These are phyloP conservation scores for Apantesis nais DNA, from an alignment of 2,888 invertebrate genomes.

Conservation along the genomic window DNA sequence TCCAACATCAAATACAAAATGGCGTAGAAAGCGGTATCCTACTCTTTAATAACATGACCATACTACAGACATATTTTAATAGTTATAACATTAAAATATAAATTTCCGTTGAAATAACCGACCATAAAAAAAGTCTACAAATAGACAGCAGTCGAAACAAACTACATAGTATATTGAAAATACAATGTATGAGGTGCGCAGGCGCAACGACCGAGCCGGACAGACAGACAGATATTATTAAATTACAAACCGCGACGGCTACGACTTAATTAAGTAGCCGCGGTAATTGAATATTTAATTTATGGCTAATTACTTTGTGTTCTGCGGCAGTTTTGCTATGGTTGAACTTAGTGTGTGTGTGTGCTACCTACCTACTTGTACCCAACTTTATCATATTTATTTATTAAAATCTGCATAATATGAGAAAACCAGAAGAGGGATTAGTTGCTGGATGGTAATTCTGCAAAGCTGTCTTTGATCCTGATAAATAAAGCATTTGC, in stretches of 20 bases:
- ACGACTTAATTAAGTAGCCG: slow-evolving; percentile 66
- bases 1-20: background rate
- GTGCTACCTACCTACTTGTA: background rate
- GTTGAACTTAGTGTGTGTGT: background rate
- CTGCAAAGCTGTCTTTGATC: too few species aligned
- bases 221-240: slow-evolving; percentile 47
- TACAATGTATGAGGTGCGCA: slow-evolving; percentile 27
- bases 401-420: background rate
- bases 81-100: background rate
- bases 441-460: too few species aligned
- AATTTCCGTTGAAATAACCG: background rate
- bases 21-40: background rate
- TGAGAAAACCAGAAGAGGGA: too few species aligned
- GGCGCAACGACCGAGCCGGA: slow-evolving; percentile 35
- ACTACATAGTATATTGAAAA: slow-evolving; percentile 15
- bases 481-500: too few species aligned
- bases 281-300: slow-evolving; percentile 78
- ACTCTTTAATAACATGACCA: background rate
- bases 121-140: background rate
- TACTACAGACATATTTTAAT: background rate
- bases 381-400: background rate
- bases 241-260: slow-evolving; percentile 41
- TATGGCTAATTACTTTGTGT: slow-evolving; percentile 68
- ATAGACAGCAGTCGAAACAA: slow-evolving; percentile 9
- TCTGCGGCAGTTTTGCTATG: slow-evolving; percentile 28